A percentile compares a stretch with the other conserved stretches of the same genome.
phyloP scores from a whole-genome alignment of 1,140 invertebrate genomes.

The Drosophila pachea region DNA sequence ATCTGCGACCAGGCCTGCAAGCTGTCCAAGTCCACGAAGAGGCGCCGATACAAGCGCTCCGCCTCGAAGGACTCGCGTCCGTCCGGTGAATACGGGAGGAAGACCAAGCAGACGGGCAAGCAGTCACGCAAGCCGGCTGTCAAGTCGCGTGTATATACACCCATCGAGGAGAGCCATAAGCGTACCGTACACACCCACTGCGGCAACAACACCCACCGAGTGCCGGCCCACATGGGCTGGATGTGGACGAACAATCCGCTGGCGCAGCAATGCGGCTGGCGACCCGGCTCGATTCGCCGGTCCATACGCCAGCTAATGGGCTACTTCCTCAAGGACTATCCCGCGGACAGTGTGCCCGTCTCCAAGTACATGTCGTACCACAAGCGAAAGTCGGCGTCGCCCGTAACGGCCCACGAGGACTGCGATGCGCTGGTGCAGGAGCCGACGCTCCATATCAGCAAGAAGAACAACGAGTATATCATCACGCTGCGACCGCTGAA shows the following conservation, averaged over 20 bases:
- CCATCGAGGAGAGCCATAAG: not conserved
- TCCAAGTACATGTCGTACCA: slow-evolving; percentile 64
- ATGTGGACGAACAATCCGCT: slow-evolving; percentile 64
- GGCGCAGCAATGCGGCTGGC: slow-evolving; percentile 55
- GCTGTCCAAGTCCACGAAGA: slow-evolving; percentile 21
- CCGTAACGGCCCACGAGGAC: slow-evolving; percentile 2
- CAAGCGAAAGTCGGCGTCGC: slow-evolving; percentile 6
- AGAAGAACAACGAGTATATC: slow-evolving; percentile 68
- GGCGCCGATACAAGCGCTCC: not conserved
- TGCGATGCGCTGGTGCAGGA: slow-evolving; percentile 50
- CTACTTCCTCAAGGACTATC: slow-evolving; percentile 71
- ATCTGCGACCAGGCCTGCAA: slow-evolving; percentile 54
- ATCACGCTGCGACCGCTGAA: slow-evolving; percentile 73
- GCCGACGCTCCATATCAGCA: slow-evolving; percentile 71
- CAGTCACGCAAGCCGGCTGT: not conserved
- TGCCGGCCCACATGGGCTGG: slow-evolving; percentile 77
- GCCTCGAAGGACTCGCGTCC: not conserved
- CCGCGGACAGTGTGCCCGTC: slow-evolving; percentile 59
- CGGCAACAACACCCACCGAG: slow-evolving; percentile 22
- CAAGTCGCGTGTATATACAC: slow-evolving; percentile 42
- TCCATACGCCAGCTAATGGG: slow-evolving; percentile 69
- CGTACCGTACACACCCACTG: slow-evolving; percentile 16
- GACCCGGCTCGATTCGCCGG: slow-evolving; percentile 68
- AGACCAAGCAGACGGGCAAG: slow-evolving; percentile 1
- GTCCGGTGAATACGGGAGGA: not conserved